phyloP scores from a whole-genome alignment of 2,797 vertebrate species.

The Rhabdomys pumilio region DNA sequence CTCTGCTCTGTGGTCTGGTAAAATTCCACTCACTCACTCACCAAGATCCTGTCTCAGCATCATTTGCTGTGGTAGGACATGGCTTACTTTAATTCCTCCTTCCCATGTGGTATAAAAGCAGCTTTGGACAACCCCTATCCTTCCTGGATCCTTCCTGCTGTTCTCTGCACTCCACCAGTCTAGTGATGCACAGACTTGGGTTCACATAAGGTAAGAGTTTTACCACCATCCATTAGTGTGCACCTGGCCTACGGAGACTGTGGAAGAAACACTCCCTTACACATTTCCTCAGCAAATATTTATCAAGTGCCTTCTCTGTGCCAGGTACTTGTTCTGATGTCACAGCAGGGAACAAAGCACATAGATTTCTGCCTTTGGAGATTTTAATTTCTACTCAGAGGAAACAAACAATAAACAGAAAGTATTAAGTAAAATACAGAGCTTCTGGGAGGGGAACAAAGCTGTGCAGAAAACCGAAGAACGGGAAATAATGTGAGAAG shows the following conservation, averaged over 20 bases:
- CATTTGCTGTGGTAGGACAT: not conserved
- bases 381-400: constrained; percentile 38
- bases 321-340: constrained; percentile 2
- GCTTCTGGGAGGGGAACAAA: not conserved
- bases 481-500: not conserved
- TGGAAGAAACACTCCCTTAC: not conserved
- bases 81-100: not conserved
- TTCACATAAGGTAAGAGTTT: not conserved
- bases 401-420: constrained; percentile 44
- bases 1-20: not conserved
- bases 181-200: not conserved
- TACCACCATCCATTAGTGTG: not conserved
- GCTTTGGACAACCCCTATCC: not conserved
- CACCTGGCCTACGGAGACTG: accelerated
- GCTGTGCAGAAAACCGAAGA: not conserved
- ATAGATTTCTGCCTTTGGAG: not conserved
- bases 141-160: not conserved
- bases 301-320: not conserved
- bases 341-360: constrained; percentile 28
- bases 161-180: not conserved
- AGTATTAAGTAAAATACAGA: constrained; percentile 17
- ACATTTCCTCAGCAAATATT: constrained; percentile 23
- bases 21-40: not conserved
- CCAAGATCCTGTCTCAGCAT: not conserved
- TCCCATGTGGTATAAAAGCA: not conserved